phyloP scores from a whole-genome alignment of 2,888 invertebrate species.

The Athalia circularis region DNA sequence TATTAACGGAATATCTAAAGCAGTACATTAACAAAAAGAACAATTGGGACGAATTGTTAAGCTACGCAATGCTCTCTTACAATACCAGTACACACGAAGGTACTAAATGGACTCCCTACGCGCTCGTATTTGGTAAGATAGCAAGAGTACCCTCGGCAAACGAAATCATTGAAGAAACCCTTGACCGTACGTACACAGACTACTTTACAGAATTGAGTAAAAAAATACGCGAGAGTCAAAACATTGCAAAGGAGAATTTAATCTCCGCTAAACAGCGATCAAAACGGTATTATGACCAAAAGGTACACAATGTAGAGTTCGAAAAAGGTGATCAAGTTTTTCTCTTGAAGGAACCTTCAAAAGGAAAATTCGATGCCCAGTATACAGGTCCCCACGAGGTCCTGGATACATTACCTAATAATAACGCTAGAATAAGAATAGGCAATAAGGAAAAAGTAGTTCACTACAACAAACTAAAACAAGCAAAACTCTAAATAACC shows the following conservation, averaged over 20 bases:
- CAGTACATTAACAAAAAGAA: constrained; percentile 32
- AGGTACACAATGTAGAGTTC: constrained; percentile 41
- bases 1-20: constrained; percentile 51
- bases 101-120: constrained; percentile 48
- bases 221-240: constrained; percentile 19
- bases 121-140: constrained; percentile 50
- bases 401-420: not conserved
- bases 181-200: constrained; percentile 45
- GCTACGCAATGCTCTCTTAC: constrained; percentile 50
- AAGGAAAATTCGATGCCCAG: constrained; percentile 4
- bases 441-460: constrained; percentile 16
- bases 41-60: constrained; percentile 51
- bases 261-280: constrained; percentile 44
- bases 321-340: constrained; percentile 49
- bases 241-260: constrained; percentile 45
- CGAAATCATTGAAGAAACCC: not conserved
- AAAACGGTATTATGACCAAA: constrained; percentile 49
- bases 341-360: constrained; percentile 27
- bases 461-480: constrained; percentile 2
- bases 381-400: constrained; percentile 19
- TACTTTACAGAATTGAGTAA: constrained; percentile 45
- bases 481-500: not conserved
- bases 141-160: constrained; percentile 48
- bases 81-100: constrained; percentile 51
- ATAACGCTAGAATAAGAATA: constrained; percentile 3